Evolutionary conservation across 2,888 invertebrate genomes (phyloP), one percentile per base, ranked within the genome.

Genomic region (Beris chalybata): DNA sequence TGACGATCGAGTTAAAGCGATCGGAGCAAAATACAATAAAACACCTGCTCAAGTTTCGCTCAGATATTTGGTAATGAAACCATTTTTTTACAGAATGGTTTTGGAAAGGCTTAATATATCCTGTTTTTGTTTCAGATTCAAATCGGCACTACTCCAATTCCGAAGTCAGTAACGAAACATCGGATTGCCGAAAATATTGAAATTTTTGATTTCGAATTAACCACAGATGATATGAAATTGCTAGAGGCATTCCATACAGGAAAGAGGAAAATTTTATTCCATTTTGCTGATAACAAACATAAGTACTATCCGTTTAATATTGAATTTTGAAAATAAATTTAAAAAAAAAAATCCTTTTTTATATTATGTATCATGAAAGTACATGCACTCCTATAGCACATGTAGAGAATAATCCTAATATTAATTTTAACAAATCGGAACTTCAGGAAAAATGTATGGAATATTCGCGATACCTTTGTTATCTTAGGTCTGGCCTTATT

Each of bases 1-100:
- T 47, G 83, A 86, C 67, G 80, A 83, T 0, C 80, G 81, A 69
- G 82, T 88, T 1, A 73, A 81, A 5, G 79, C 77, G 38, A 84
- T 89, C 11, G 86, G 84, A 0, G 76, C 80, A 7, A 88, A 88
- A 67, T 85, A 89, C 69, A 82, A 83, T 1, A 89, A 89, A 78
- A 86, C 85, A 0, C 81, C 86, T 0, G 85, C 87, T 0, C 89
- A 89, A 78, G 75, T 89, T 15, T 80, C 83, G 0, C 74, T 89
- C 29, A 82, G 87, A 76, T 89, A 87, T 78, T 78, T 89, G 82
- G 89, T 89, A 76, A 81, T 31, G 2, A 30, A 11, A 3, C 32
- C 4, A 11, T 50, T 50, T 4, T 74, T 87, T 4, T 86, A 87
- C 7, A 87, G 87, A 1, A 22, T 15, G 1, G 3, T 22, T 22